Conservation (phyloP, 2,888 invertebrate genomes). For the Flexamia atlantica region DNA sequence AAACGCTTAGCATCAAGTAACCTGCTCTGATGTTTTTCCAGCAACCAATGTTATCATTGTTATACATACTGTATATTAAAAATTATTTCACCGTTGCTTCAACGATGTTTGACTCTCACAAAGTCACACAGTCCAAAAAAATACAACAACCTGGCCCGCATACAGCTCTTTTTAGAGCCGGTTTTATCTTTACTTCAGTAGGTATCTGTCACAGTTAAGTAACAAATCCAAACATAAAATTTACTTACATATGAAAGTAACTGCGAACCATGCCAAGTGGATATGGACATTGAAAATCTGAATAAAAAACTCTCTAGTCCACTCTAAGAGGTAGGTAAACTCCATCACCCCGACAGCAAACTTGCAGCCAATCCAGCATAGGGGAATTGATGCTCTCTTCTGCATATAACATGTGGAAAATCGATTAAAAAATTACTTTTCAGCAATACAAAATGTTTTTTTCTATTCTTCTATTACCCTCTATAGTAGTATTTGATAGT, state of each 20-base stretch:
- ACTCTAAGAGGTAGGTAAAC: background rate
- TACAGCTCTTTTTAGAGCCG: too few species aligned
- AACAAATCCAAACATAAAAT: too few species aligned
- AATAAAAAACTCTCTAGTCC: background rate
- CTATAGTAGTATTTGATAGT: too few species aligned
- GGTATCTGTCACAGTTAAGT: background rate
- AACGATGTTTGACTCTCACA: too few species aligned
- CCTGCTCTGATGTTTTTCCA: too few species aligned
- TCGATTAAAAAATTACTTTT: background rate
- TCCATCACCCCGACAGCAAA: background rate
- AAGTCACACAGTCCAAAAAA: too few species aligned
- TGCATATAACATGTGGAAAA: background rate
- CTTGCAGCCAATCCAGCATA: slow-evolving; percentile 40
- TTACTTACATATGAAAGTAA: slow-evolving; percentile 27
- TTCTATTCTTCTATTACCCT: too few species aligned
- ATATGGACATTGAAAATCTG: slow-evolving; percentile 21
- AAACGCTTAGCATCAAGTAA: too few species aligned
- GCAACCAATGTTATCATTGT: too few species aligned
- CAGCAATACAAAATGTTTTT: background rate
- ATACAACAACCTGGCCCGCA: too few species aligned
- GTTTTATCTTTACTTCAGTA: background rate
- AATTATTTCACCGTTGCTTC: too few species aligned
- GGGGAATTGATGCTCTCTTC: background rate
- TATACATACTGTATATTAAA: too few species aligned
- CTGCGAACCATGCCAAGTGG: slow-evolving; percentile 22